Evolutionary conservation across 2,113 vertebrate species (phyloP).

Genomic region (Suricata suricatta): DNA sequence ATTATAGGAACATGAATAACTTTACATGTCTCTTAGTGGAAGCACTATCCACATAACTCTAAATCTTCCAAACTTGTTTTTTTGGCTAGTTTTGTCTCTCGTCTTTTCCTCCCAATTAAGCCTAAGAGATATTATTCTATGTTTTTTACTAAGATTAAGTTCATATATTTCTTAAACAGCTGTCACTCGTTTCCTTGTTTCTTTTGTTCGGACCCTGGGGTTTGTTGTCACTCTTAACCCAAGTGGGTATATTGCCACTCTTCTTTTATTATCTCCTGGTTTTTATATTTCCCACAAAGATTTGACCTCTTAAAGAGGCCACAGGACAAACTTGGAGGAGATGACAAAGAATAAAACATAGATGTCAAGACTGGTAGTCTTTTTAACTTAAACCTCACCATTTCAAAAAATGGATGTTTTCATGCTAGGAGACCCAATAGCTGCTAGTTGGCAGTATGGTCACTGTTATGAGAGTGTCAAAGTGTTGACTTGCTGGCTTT

Average conservation of each 20-base stretch:
- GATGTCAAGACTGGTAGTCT: not conserved
- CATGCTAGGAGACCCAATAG: not conserved
- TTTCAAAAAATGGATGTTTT: constrained; percentile 34
- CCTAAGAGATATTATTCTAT: not conserved
- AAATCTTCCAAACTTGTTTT: not conserved
- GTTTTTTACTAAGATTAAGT: not conserved
- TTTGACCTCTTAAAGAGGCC: not conserved
- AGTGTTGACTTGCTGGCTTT: not conserved
- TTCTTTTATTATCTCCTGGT: not conserved
- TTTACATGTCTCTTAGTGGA: not conserved
- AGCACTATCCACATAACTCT: not conserved
- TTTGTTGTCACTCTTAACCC: not conserved
- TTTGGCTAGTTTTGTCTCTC: constrained; percentile 19
- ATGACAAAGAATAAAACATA: not conserved
- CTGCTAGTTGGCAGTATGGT: not conserved
- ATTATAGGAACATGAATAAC: not conserved
- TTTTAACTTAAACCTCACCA: not conserved
- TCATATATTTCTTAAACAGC: not conserved
- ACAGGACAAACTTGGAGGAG: not conserved
- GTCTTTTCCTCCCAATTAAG: not conserved
- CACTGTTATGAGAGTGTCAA: not conserved
- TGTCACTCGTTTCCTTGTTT: not conserved
- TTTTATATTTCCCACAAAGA: not conserved
- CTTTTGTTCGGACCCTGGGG: not conserved
- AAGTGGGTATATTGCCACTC: not conserved